These are phyloP conservation scores for Teinopalpus imperialis DNA, from an alignment of 2,888 invertebrate species.

Conservation along the genomic window DNA sequence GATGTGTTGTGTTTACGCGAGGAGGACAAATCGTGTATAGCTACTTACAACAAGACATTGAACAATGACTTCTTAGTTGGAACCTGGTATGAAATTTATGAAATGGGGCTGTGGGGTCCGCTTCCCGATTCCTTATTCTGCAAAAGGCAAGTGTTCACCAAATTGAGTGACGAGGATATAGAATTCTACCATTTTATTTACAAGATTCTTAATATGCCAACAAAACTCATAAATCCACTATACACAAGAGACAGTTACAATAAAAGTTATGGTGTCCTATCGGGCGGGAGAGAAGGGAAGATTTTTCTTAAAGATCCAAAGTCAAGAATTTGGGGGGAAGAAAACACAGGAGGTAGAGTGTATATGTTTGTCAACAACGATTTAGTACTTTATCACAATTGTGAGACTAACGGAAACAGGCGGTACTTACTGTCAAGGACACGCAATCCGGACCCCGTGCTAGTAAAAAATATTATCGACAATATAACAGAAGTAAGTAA, in stretches of 20 bases:
- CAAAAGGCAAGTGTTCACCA: slow-evolving; percentile 10
- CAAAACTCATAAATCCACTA: slow-evolving; percentile 9
- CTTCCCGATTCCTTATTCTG: not conserved
- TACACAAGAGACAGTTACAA: slow-evolving; percentile 9
- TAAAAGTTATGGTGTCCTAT: not conserved
- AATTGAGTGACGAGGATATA: slow-evolving; percentile 1
- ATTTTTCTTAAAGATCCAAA: slow-evolving; percentile 17
- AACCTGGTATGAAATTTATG: slow-evolving; percentile 18
- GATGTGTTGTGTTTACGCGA: not conserved
- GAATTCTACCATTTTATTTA: slow-evolving; percentile 4
- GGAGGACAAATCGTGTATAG: slow-evolving; percentile 2
- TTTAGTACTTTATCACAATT: not conserved
- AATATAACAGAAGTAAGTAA: not conserved
- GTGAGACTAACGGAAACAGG: not conserved
- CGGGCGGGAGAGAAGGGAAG: slow-evolving; percentile 7
- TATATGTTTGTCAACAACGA: slow-evolving; percentile 8
- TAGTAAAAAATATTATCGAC: slow-evolving; percentile 5
- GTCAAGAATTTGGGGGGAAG: not conserved
- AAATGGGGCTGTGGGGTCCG: not conserved
- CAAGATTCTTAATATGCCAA: slow-evolving; percentile 1
- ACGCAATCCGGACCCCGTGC: not conserved
- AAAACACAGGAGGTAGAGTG: slow-evolving; percentile 17
- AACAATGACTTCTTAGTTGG: slow-evolving; percentile 16
- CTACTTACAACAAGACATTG: not conserved
- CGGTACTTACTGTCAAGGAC: slow-evolving; percentile 9